Evolutionary conservation across 2,113 vertebrate genomes (phyloP).

Genomic region (Microtus pennsylvanicus): DNA sequence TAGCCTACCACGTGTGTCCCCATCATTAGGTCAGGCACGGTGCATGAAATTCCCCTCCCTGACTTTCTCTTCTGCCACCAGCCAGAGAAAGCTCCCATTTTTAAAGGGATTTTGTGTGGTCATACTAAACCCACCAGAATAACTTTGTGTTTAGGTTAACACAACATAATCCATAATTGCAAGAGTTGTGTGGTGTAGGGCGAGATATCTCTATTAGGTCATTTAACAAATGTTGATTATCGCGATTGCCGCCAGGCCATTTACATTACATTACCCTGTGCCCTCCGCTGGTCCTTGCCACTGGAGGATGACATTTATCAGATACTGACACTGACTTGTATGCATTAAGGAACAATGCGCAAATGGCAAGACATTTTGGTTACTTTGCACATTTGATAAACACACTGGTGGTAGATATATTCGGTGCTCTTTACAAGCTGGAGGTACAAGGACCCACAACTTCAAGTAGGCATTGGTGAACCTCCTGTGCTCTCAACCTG

Average conservation of each 20-base stretch:
- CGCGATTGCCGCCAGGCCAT: neutral
- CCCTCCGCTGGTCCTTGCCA: neutral
- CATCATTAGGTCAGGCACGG: neutral
- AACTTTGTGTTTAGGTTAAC: neutral
- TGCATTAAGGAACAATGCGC: neutral
- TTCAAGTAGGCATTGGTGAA: neutral
- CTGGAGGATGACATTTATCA: neutral
- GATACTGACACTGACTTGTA: neutral
- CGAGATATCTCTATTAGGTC: neutral
- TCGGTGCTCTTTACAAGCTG: neutral
- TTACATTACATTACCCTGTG: neutral
- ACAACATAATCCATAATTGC: neutral
- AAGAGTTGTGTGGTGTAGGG: neutral
- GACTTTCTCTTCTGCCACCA: slow-evolving; percentile 1
- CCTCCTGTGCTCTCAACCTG: neutral
- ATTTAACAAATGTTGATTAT: neutral
- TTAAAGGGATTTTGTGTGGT: neutral
- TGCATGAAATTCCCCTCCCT: neutral
- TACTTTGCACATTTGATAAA: neutral
- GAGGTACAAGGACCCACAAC: neutral
- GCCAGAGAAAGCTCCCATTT: neutral
- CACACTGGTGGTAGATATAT: neutral
- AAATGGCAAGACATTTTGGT: neutral
- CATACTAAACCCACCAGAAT: neutral
- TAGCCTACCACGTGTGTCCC: neutral